Evolutionary conservation across 2,113 vertebrate species (phyloP), one percentile per base, ranked within the genome.

Genomic region (Pica pica): DNA sequence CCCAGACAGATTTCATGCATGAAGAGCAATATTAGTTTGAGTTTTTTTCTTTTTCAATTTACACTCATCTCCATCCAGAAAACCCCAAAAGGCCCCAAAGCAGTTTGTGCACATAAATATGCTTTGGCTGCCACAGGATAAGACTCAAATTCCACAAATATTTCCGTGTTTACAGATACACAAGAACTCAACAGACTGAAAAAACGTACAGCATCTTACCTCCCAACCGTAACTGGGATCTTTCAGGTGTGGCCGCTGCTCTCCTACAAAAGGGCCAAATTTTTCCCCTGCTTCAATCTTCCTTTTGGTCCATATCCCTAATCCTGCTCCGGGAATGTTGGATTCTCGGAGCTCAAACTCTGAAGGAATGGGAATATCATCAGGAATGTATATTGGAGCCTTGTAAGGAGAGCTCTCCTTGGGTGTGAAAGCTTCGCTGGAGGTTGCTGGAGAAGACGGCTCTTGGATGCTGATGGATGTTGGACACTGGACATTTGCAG

Each of bases 311-410:
- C 99, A 99, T 98, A 99, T 98, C 95, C 99, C 99, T 96, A 99
- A 97, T 97, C 98, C 98, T 18, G 98, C 98, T 31, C 98, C 98
- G 44, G 98, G 97, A 94, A 98, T 68, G 53, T 93, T 98, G 56
- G 99, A 99, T 96, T 99, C 98, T 84, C 99, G 98, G 71, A 99
- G 98, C 89, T 99, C 99, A 96, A 99, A 99, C 90, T 99, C 99
- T 86, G 98, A 97, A 86, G 99, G 99, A 95, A 99, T 97, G 57
- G 98, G 97, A 90, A 99, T 96, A 84, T 99, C 98, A 87, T 99
- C 99, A 3, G 98, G 97, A 69, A 98, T 98, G 90, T 98, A 99
- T 92, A 98, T 98, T 2, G 97, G 98, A 85, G 97, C 98, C 94
- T 97, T 98, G 97, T 99, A 98, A 83, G 98, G 98, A 80, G 98